Conservation (phyloP, 1,140 invertebrate species). For the Asobara japonica region DNA sequence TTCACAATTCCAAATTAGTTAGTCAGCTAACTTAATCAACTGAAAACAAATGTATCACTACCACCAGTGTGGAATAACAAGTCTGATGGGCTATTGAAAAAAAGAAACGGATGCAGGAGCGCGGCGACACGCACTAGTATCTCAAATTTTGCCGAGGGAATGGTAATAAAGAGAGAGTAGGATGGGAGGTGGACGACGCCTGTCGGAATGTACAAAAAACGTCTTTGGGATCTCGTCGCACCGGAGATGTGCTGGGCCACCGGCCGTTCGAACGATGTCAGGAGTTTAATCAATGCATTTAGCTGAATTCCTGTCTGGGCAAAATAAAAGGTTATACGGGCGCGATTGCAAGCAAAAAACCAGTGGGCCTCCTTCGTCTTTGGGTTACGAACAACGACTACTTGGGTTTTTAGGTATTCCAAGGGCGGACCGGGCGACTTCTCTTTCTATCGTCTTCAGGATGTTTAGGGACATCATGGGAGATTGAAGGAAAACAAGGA, state of each 20-base stretch:
- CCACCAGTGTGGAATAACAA: neutral
- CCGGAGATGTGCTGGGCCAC: conserved; percentile 58
- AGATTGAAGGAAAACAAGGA: neutral
- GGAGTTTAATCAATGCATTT: conserved; percentile 68
- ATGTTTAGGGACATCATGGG: neutral
- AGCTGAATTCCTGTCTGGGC: conserved; percentile 66
- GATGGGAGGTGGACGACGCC: conserved; percentile 13
- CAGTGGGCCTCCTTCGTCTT: neutral
- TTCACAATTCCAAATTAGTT: no score
- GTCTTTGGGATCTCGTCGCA: conserved; percentile 48
- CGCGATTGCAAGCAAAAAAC: conserved; percentile 36
- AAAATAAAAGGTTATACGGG: conserved; percentile 64
- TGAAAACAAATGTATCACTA: no score
- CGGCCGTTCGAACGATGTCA: conserved; percentile 59
- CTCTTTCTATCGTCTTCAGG: neutral
- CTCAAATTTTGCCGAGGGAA: neutral
- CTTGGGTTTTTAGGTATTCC: conserved; percentile 57
- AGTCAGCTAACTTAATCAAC: no score
- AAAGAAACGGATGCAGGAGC: no score
- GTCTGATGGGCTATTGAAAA: neutral
- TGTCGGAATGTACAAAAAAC: conserved; percentile 47
- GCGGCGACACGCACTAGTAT: neutral
- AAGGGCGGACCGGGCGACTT: conserved; percentile 40
- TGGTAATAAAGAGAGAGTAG: conserved; percentile 6
- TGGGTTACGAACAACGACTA: neutral